Percentiles rank a stretch among this genome's conserved stretches.
phyloP scores from a whole-genome alignment of 2,113 vertebrate species.

The Butorides virescens region DNA sequence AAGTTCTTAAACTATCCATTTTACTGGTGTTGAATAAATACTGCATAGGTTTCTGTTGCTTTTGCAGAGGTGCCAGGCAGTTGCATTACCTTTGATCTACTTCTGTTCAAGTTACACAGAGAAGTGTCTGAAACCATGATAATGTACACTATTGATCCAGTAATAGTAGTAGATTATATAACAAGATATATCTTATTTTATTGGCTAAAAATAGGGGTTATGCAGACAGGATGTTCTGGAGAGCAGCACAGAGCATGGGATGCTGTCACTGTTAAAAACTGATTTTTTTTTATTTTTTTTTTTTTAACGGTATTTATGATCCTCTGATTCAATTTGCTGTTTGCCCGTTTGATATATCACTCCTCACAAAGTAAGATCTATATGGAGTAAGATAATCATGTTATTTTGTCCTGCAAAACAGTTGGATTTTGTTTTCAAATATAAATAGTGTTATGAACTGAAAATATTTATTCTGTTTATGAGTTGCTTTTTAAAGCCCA shows the following conservation, averaged over 20 bases:
- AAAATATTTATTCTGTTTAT: background rate
- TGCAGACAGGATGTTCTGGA: slow-evolving; percentile 20
- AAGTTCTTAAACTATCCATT: background rate
- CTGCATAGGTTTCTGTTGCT: background rate
- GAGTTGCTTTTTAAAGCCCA: background rate
- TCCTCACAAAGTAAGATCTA: background rate
- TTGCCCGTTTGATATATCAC: background rate
- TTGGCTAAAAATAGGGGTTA: slow-evolving; percentile 23
- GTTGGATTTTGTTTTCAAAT: background rate
- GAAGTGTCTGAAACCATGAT: slow-evolving; percentile 20
- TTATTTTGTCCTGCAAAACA: background rate
- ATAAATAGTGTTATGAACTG: background rate
- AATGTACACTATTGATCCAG: slow-evolving; percentile 50
- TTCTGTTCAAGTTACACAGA: slow-evolving; percentile 25
- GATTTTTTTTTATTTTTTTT: background rate
- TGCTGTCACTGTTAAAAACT: background rate
- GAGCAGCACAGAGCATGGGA: background rate
- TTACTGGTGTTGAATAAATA: background rate
- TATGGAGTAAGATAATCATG: background rate
- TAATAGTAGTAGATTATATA: slow-evolving; percentile 13
- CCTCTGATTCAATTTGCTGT: background rate
- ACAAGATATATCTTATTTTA: slow-evolving; percentile 28
- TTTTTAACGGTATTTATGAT: background rate
- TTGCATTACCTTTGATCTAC: slow-evolving; percentile 23
- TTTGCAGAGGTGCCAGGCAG: background rate